phyloP scores from a whole-genome alignment of 2,113 vertebrate genomes.

The Alligator mississippiensis region DNA sequence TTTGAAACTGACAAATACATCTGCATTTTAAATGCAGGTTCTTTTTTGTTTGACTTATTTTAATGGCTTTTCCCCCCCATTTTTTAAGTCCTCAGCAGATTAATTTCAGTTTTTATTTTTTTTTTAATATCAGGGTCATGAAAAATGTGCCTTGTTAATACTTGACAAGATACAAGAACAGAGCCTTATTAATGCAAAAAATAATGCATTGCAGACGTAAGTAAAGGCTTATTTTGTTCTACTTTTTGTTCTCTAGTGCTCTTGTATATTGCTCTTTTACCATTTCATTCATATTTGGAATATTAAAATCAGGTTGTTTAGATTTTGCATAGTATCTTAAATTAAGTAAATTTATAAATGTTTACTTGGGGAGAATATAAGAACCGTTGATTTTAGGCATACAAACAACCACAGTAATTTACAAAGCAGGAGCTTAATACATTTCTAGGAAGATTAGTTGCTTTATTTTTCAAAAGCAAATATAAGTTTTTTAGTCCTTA shows the following conservation, averaged over 20 bases:
- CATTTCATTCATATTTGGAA: neutral
- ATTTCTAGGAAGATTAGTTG: neutral
- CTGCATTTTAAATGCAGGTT: neutral
- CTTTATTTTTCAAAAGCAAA: neutral
- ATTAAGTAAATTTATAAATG: neutral
- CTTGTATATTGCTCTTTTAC: neutral
- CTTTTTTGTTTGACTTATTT: neutral
- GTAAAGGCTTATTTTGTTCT: conserved; percentile 63
- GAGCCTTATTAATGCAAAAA: conserved; percentile 89
- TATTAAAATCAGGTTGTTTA: neutral
- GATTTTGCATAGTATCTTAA: neutral
- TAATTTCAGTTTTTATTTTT: neutral
- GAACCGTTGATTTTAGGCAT: neutral
- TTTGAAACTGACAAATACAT: neutral
- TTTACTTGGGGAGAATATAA: neutral
- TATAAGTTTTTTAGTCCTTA: neutral
- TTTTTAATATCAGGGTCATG: conserved; percentile 85
- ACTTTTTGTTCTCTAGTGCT: neutral
- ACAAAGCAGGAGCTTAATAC: neutral
- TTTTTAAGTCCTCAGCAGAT: conserved; percentile 11
- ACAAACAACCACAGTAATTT: neutral
- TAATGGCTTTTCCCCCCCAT: neutral
- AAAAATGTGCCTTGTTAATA: conserved; percentile 95
- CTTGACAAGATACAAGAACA: conserved; percentile 92
- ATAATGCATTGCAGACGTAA: conserved; percentile 95